Evolutionary conservation across 2,113 vertebrate species (phyloP), one percentile per base, ranked within the genome.

Genomic region (Lycaon pictus): DNA sequence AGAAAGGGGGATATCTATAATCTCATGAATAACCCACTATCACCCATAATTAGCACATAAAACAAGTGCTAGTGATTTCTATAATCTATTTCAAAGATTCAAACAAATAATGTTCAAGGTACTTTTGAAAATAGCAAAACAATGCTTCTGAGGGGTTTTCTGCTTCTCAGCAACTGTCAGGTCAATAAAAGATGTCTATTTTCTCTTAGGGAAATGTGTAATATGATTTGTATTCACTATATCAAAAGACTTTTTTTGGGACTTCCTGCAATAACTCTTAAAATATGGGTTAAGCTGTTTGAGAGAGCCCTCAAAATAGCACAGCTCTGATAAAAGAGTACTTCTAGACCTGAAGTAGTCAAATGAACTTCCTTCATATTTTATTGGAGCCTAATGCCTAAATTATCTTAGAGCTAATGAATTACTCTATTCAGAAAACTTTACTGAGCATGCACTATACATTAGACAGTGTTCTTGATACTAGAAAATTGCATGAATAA

Each of bases 241-340:
- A 76, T 51, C 53, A 67, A 93, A 69, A 96, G 32, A 4, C 17
- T 16, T 22, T 29, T 88, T 77, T 20, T 43, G 9, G 7, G 79
- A 83, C 15, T 89, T 95, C 53, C 80, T 90, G 77, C 11, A 86
- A 27, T 65, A 94, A 79, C 20, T 77, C 56, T 76, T 88, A 74
- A 95, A 88, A 94, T 65, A 72, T n/a, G 58, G 16, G 27, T 9
- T 85, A 82, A 29, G 25, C 60, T 90, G 32, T 85, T 94, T 82
- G 69, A 94, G 63, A 82, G 35, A 84, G 32, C 17, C 58, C 32
- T 83, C n/a, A 79, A 77, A 87, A 84, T 48, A 83, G 85, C 74
- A 86, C 2, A 94, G 58, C 13, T 90, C 35, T 92, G 43, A 81
- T 76, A 67, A 69, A 69, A 83, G 37, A 79, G 35, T 83, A 90